phyloP scores from a whole-genome alignment of 2,113 vertebrate genomes.

The Ramphastos sulfuratus region DNA sequence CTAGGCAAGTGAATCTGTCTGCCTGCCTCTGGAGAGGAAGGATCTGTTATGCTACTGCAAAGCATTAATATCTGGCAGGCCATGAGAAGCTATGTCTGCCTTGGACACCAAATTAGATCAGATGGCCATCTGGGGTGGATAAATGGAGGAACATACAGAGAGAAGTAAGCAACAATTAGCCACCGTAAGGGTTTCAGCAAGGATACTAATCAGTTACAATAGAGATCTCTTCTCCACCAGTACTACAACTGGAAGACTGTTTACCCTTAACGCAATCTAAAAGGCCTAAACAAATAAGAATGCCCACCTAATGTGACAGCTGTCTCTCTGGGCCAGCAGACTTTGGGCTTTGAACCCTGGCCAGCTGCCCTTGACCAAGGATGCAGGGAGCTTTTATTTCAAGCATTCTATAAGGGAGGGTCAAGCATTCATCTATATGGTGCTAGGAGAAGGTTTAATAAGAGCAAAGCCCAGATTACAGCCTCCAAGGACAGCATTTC shows the following conservation, averaged over 20 bases:
- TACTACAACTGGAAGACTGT: neutral
- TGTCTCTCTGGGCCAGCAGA: neutral
- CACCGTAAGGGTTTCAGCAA: slow-evolving; percentile 31
- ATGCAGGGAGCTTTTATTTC: neutral
- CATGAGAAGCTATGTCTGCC: neutral
- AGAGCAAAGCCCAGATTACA: neutral
- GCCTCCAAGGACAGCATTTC: neutral
- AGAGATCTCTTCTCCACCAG: neutral
- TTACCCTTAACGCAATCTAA: neutral
- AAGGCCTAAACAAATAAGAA: neutral
- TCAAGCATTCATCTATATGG: neutral
- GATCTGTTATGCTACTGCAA: neutral
- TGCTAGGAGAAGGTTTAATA: neutral
- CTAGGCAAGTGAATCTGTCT: neutral
- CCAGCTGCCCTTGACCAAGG: rapidly evolving
- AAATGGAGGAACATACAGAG: slow-evolving; percentile 34
- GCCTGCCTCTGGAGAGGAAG: neutral
- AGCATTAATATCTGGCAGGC: slow-evolving; percentile 27
- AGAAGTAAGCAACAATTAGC: slow-evolving; percentile 31
- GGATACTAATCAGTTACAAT: slow-evolving; percentile 8
- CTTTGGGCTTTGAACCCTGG: neutral
- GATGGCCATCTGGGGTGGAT: slow-evolving; percentile 51
- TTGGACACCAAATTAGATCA: slow-evolving; percentile 44
- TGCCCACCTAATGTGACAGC: neutral
- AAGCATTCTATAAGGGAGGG: rapidly evolving